Evolutionary conservation across 1,140 invertebrate species (phyloP), one percentile per base, ranked within the genome.

Genomic region (Rhagoletis zephyria): DNA sequence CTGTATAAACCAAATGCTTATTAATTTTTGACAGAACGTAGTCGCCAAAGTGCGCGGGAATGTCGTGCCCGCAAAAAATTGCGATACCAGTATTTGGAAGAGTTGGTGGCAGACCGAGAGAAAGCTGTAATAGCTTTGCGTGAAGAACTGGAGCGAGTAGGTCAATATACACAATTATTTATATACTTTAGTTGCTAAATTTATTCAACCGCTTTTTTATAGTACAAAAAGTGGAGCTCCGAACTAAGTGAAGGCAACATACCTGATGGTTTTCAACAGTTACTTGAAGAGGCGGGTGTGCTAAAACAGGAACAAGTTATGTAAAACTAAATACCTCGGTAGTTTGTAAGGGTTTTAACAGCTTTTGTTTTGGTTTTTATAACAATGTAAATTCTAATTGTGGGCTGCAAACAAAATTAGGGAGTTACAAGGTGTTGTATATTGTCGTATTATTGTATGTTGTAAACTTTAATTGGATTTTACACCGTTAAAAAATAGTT

Each of bases 11-110:
- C 88, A 92, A 91, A 7, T 94, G 94, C 30, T 60, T 85, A 85
- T 45, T 88, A 1, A 60, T 70, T 88, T 87, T 30, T 30, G 30
- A 30, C 93, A 97, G 98, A 99, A 94, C 95, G 98, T 85, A 99
- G 98, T 93, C 95, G 98, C 89, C 98, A 99, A 94, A 98, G 97
- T 94, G 98, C 98, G 88, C 95, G 98, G 90, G 98, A 99, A 94
- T 99, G 98, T 93, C 95, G 98, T 89, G 98, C 98, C 61, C 95
- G 98, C 64, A 99, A 99, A 94, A 99, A 99, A 92, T 95, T 99
- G 64, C 95, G 98, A 45, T 99, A 99, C 93, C 98, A 99, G 93
- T 99, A 99, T 93, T 94, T 99, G 86, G 98, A 99, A 93, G 98
- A 99, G 93, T 93, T 99, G 85, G 98, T 99, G 2, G 95, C 96